Evolutionary conservation across 2,888 invertebrate species (phyloP).

Genomic region (Drosophila affinis): DNA sequence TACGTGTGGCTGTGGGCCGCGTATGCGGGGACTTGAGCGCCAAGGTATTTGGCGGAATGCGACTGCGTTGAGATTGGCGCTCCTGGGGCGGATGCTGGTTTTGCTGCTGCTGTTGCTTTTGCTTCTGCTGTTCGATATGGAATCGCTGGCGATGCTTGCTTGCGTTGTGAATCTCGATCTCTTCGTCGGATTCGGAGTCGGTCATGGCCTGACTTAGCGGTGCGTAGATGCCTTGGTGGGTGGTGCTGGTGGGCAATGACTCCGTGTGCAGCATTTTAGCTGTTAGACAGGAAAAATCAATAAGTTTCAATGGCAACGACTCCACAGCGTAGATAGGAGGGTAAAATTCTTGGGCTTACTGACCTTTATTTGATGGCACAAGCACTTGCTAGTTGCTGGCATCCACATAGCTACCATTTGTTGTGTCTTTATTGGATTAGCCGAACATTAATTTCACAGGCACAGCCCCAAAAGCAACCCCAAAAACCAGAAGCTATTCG

Average conservation of each 20-base stretch:
- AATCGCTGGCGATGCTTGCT: conserved; percentile 57
- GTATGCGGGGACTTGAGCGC: conserved; percentile 63
- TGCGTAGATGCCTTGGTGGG: conserved; percentile 87
- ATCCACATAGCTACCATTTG: conserved; percentile 75
- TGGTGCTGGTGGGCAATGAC: conserved; percentile 67
- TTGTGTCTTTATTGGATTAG: conserved; percentile 35
- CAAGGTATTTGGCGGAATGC: conserved; percentile 71
- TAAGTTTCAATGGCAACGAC: conserved; percentile 37
- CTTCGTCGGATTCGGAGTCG: conserved; percentile 91
- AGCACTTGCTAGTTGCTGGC: conserved; percentile 56
- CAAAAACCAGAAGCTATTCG: conserved; percentile 20
- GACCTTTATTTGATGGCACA: conserved; percentile 72
- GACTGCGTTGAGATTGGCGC: conserved; percentile 65
- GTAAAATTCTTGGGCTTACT: conserved; percentile 5
- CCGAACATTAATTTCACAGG: conserved; percentile 48
- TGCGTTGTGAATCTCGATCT: conserved; percentile 82
- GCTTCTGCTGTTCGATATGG: not conserved
- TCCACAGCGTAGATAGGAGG: not conserved
- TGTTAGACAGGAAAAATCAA: conserved; percentile 76
- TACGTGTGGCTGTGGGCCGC: conserved; percentile 51
- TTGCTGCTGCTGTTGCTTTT: conserved; percentile 55
- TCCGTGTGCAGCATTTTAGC: conserved; percentile 83
- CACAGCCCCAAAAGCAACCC: conserved; percentile 34
- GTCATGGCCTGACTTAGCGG: conserved; percentile 91
- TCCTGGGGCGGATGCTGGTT: conserved; percentile 50